These are phyloP conservation scores for Echeneis naucrates DNA, from an alignment of 2,797 vertebrate species.

Conservation along the genomic window DNA sequence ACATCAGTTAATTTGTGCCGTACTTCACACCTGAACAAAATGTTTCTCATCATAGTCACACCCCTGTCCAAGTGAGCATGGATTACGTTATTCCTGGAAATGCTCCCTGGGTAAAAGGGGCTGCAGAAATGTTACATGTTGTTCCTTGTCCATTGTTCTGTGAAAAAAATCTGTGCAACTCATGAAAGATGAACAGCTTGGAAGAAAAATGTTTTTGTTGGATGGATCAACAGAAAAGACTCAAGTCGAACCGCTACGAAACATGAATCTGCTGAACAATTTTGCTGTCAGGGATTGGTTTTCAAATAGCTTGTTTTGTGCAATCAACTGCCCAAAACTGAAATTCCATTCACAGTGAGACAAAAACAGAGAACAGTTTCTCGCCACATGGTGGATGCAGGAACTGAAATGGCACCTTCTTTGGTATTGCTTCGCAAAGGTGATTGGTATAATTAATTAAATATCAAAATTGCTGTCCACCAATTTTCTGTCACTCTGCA, in stretches of 20 bases:
- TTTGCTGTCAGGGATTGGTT: no score
- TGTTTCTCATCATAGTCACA: conserved; percentile 17
- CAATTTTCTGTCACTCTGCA: background rate
- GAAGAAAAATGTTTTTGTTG: conserved; percentile 3
- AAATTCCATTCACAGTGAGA: no score
- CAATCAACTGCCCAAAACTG: no score
- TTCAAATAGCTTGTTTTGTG: background rate
- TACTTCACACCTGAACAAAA: conserved; percentile 20
- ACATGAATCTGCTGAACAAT: background rate
- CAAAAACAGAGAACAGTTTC: background rate
- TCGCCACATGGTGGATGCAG: no score
- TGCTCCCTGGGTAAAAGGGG: conserved; percentile 13
- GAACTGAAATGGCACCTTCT: background rate
- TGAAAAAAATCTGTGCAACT: background rate
- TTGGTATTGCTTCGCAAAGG: background rate
- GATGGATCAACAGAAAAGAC: background rate
- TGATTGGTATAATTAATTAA: background rate
- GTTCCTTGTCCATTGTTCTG: conserved; percentile 10
- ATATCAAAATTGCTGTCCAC: background rate
- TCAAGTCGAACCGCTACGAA: background rate
- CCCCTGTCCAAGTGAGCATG: background rate
- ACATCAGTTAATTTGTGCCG: background rate
- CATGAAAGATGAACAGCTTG: background rate
- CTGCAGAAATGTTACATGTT: conserved; percentile 1
- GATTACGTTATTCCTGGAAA: conserved; percentile 4